Conservation (phyloP, 2,113 vertebrate genomes). For the Larimichthys polyactis region DNA sequence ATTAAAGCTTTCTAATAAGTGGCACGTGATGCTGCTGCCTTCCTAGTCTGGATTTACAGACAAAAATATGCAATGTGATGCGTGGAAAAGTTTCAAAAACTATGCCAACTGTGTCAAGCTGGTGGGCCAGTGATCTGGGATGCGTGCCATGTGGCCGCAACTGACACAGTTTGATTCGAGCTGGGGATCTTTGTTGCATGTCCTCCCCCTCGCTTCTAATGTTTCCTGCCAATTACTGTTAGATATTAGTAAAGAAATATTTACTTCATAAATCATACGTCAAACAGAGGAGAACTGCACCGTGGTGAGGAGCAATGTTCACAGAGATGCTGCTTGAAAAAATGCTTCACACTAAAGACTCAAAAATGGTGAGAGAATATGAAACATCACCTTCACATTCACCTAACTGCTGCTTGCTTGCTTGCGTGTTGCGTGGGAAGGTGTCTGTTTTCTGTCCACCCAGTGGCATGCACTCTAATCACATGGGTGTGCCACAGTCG, state of each 20-base stretch:
- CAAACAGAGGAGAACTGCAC: not conserved
- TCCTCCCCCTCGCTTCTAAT: not conserved
- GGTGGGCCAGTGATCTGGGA: slow-evolving; percentile 22
- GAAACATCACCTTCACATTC: not conserved
- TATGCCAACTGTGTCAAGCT: not conserved
- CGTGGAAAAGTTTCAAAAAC: not conserved
- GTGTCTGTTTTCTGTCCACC: not conserved
- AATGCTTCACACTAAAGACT: not conserved
- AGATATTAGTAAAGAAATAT: slow-evolving; percentile 13
- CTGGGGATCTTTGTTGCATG: slow-evolving; percentile 10
- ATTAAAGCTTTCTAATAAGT: not conserved
- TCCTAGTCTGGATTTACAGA: slow-evolving; percentile 19
- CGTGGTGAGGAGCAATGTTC: not conserved
- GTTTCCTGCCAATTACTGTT: slow-evolving; percentile 10
- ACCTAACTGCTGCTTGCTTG: not conserved
- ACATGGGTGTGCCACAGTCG: slow-evolving; percentile 2
- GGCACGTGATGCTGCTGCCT: not conserved
- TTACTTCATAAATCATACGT: not conserved
- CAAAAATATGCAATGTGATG: slow-evolving; percentile 6
- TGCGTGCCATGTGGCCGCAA: slow-evolving; percentile 13
- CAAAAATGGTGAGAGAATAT: no score
- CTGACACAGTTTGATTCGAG: slow-evolving; percentile 13
- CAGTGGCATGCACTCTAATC: not conserved
- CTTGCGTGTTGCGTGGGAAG: not conserved
- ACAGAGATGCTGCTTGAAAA: not conserved